phyloP scores from a whole-genome alignment of 2,113 vertebrate species.

The Cynoglossus semilaevis region DNA sequence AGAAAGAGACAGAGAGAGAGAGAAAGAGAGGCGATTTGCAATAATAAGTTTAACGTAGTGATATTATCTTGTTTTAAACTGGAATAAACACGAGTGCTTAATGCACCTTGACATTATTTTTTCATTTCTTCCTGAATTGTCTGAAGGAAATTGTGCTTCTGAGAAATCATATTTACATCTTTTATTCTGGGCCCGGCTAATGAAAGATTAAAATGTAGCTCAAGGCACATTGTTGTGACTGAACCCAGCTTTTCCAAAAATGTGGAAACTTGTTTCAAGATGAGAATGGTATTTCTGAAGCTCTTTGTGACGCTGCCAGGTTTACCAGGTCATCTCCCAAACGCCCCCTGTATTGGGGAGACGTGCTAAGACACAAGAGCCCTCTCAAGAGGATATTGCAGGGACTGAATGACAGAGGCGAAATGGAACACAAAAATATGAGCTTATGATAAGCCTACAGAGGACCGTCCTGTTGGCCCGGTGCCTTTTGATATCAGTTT shows the following conservation, averaged over 20 bases:
- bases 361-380: slow-evolving; percentile 48
- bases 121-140: slow-evolving; percentile 43
- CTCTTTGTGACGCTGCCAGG: no score
- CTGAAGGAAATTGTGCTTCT: slow-evolving; percentile 59
- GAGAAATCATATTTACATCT: slow-evolving; percentile 61
- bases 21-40: slow-evolving; percentile 47
- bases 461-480: slow-evolving; percentile 54
- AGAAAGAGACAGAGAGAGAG: slow-evolving; percentile 6
- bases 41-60: slow-evolving; percentile 64
- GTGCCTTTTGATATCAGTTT: slow-evolving; percentile 69
- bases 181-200: slow-evolving; percentile 60
- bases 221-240: slow-evolving; percentile 24
- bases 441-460: slow-evolving; percentile 57
- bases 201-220: slow-evolving; percentile 61
- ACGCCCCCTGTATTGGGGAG: slow-evolving; percentile 9
- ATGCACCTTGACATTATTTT: slow-evolving; percentile 46
- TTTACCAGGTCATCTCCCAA: no score
- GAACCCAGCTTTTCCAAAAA: no score
- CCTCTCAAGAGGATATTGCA: slow-evolving; percentile 51
- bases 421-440: slow-evolving; percentile 58
- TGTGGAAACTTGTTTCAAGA: no score
- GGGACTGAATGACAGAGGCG: slow-evolving; percentile 47
- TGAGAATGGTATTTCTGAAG: no score
- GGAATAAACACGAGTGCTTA: slow-evolving; percentile 67
- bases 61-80: slow-evolving; percentile 53